Evolutionary conservation across 2,113 vertebrate genomes (phyloP).

Genomic region (Melozone crissalis): DNA sequence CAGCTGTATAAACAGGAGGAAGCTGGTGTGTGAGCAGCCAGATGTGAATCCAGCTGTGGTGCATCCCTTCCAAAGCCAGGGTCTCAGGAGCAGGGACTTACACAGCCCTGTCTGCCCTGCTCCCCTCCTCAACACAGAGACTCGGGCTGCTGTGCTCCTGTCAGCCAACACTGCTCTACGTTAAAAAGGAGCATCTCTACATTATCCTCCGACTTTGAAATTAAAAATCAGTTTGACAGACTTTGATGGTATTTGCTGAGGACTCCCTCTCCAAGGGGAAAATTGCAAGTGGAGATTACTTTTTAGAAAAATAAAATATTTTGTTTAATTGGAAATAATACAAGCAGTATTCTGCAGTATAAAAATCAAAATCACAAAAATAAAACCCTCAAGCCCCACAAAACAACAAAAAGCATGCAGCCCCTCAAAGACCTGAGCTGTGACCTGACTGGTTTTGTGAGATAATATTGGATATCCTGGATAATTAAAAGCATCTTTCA

Average conservation of each 20-base stretch:
- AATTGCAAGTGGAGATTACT: not conserved
- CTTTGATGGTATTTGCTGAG: not conserved
- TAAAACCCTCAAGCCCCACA: not conserved
- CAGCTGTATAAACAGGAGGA: slow-evolving; percentile 31
- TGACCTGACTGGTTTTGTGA: not conserved
- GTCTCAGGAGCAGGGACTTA: not conserved
- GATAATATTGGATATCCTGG: not conserved
- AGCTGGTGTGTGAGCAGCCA: not conserved
- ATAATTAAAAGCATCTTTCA: not conserved
- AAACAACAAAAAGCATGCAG: not conserved
- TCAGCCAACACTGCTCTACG: not conserved
- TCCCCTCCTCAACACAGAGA: not conserved
- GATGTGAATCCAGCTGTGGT: not conserved
- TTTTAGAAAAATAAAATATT: not conserved
- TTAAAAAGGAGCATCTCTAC: not conserved
- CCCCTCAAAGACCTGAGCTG: not conserved
- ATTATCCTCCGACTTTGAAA: not conserved
- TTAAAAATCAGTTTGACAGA: not conserved
- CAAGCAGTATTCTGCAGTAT: not conserved
- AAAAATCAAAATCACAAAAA: not conserved
- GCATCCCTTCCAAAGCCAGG: not conserved
- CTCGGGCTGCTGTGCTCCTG: rapidly evolving
- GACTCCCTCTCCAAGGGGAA: not conserved
- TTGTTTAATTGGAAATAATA: not conserved
- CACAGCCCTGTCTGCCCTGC: not conserved